These are phyloP conservation scores for Lucilia cuprina DNA, from an alignment of 1,140 invertebrate species.

Conservation along the genomic window DNA sequence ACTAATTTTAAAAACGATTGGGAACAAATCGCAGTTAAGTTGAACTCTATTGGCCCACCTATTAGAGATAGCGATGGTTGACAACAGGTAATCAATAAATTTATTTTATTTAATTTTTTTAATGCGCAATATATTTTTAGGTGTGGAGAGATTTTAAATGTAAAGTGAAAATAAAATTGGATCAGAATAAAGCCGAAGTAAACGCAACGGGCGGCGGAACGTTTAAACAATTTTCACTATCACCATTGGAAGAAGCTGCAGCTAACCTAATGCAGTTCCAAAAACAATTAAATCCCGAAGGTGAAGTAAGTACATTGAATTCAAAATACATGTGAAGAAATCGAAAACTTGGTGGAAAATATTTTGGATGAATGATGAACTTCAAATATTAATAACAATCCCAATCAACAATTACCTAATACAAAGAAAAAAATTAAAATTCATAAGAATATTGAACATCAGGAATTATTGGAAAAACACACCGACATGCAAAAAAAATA, in stretches of 20 bases:
- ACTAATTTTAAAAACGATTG: too few species aligned
- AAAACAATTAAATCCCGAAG: background rate
- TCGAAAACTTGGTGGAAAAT: too few species aligned
- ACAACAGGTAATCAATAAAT: background rate
- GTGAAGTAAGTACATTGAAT: background rate
- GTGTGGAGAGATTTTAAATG: background rate
- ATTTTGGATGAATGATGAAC: too few species aligned
- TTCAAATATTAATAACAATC: too few species aligned
- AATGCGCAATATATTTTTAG: background rate
- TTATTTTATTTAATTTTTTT: background rate
- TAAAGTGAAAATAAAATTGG: background rate
- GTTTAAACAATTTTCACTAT: background rate
- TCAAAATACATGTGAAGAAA: background rate
- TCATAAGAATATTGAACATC: too few species aligned
- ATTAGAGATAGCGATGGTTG: too few species aligned
- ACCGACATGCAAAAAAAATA: too few species aligned
- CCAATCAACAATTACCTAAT: too few species aligned
- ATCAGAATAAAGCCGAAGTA: background rate
- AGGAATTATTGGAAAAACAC: too few species aligned
- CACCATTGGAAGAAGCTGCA: background rate
- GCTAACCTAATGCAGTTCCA: background rate
- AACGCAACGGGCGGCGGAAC: background rate
- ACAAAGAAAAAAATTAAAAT: too few species aligned
- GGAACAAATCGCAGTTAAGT: too few species aligned
- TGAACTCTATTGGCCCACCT: too few species aligned